Evolutionary conservation across 2,888 invertebrate genomes (phyloP).

Genomic region (Chaitophorus viminalis): DNA sequence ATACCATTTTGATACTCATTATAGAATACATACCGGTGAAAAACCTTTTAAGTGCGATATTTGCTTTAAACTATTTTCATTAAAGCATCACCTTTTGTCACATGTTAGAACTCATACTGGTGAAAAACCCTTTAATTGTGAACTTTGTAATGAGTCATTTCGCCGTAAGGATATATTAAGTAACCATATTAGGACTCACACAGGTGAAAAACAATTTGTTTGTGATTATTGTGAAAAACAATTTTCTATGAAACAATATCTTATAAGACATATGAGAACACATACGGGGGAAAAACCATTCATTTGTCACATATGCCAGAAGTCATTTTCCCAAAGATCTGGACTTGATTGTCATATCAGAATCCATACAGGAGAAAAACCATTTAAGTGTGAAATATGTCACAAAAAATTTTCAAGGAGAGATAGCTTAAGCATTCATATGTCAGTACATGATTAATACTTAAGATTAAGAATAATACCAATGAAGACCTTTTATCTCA

Average conservation of each 20-base stretch:
- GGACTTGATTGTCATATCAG: constrained; percentile 30
- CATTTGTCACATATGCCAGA: constrained; percentile 54
- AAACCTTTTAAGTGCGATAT: constrained; percentile 61
- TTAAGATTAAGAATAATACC: neutral
- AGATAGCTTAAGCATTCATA: constrained; percentile 14
- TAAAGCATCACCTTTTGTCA: constrained; percentile 43
- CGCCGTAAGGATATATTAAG: constrained; percentile 43
- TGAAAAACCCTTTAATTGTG: constrained; percentile 55
- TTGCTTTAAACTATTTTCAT: constrained; percentile 52
- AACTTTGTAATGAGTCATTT: constrained; percentile 56
- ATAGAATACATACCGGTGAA: constrained; percentile 60
- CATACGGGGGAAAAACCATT: constrained; percentile 61
- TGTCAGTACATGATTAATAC: neutral
- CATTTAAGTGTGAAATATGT: constrained; percentile 30
- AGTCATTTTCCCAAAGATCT: constrained; percentile 46
- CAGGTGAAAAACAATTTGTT: constrained; percentile 56
- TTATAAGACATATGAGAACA: constrained; percentile 52
- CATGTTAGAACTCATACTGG: constrained; percentile 54
- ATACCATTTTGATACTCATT: constrained; percentile 54
- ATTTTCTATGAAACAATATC: constrained; percentile 56
- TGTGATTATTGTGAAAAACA: constrained; percentile 53
- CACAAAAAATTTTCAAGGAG: constrained; percentile 5
- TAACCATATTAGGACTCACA: constrained; percentile 51
- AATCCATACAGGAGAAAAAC: constrained; percentile 52
- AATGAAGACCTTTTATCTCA: neutral